Evolutionary conservation across 1,140 invertebrate genomes (phyloP), one percentile per base, ranked within the genome.

Genomic region (Helicoverpa zea): DNA sequence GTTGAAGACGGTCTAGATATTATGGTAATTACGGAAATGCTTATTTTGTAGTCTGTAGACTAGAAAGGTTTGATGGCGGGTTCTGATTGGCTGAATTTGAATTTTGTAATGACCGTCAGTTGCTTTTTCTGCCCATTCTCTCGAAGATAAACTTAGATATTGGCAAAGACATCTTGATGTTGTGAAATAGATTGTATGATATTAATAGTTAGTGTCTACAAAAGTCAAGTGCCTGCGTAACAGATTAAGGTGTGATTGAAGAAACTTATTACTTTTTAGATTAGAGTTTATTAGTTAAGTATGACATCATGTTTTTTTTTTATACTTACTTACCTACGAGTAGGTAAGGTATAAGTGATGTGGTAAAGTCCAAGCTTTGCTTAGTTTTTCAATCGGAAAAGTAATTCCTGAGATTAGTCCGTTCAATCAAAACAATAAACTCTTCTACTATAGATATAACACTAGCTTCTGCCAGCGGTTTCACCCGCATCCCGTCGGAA

Each of bases 11-110:
- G 30, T 52, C 66, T 70, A 70, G 66, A 70, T 70, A 18, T 70
- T 70, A 70, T 52, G 49, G 29, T 52, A 70, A 70, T 52, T 70
- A 70, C 66, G 66, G 66, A 70, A 70, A 51, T 52, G 14, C 13
- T 70, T 70, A 70, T 47, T 66, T 47, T 2, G 14, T 66, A 18
- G 35, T 64, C 43, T 18, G 56, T 58, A 12, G 35, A 29, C 30
- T 64, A 54, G 66, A 70, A 70, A 51, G 49, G 47, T 29, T 52
- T 70, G 47, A 47, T 66, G n/a, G 11, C 9, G 16, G n/a, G 49
- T 9, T 3, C 12, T 70, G 47, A 52, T 52, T 70, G 47, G 47
- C 1, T 49, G 3, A 51, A 70, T 70, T 30, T 29, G 18, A 29
- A 16, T 29, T n/a, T 66, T 52, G 61, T 30, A 64, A 16, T 43